These are phyloP conservation scores for Isaurus tuberculatus DNA, from an alignment of 92 coral and sea anemone genomes.

Conservation along the genomic window DNA sequence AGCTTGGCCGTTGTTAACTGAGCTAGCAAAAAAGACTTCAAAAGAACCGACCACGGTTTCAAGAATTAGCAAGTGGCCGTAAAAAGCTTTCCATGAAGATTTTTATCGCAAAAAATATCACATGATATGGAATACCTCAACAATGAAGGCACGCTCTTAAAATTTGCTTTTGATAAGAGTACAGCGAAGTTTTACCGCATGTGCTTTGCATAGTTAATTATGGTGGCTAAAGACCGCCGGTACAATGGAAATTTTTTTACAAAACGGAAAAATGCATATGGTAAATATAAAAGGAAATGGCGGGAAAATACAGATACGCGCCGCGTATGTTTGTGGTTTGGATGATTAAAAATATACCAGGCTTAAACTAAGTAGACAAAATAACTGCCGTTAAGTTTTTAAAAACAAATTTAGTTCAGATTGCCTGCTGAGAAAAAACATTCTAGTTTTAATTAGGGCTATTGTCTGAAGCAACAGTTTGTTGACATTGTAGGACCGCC, in stretches of 20 bases:
- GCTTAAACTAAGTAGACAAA: conserved; percentile 25
- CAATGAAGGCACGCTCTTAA: neutral
- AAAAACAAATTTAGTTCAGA: conserved; percentile 4
- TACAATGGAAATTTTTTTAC: conserved; percentile 28
- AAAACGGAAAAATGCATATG: conserved; percentile 19
- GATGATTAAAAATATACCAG: neutral
- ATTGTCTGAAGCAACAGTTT: conserved; percentile 67
- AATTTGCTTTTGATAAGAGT: conserved; percentile 3
- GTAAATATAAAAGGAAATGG: conserved; percentile 3
- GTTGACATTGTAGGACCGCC: conserved; percentile 66
- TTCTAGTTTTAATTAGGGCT: conserved; percentile 72
- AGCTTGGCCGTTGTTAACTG: neutral
- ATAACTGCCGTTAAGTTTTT: neutral
- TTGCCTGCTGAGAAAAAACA: conserved; percentile 35
- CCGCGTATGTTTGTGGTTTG: conserved; percentile 22
- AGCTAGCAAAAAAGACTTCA: conserved; percentile 9
- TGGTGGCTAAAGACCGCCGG: conserved; percentile 53
- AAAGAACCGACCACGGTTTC: conserved; percentile 3
- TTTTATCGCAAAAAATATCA: too few species aligned
- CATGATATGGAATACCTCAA: neutral
- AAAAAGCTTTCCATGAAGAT: neutral
- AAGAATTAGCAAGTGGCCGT: neutral
- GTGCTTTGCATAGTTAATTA: conserved; percentile 66
- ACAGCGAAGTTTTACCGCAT: neutral
- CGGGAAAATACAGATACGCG: neutral